Evolutionary conservation across 1,140 invertebrate genomes (phyloP).

Genomic region (Pogonognathellus flavescens): DNA sequence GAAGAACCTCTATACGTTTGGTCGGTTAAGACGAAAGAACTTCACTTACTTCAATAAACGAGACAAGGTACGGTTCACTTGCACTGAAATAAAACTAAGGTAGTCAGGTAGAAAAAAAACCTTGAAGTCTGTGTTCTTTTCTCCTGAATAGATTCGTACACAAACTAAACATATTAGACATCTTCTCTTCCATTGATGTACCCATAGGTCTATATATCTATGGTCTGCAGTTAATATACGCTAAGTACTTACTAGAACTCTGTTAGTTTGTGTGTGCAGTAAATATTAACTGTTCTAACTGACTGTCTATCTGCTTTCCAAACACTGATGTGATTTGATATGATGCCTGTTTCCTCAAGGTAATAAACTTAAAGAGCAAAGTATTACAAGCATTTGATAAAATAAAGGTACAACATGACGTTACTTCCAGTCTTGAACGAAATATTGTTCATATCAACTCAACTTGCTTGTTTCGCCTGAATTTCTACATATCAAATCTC

Average conservation of each 20-base stretch:
- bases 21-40: neutral
- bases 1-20: neutral
- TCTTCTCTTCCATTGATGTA: no score
- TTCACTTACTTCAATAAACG: constrained; percentile 9
- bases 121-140: constrained; percentile 3
- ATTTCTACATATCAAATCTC: no score
- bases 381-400: constrained; percentile 6
- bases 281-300: neutral
- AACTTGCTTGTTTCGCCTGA: no score
- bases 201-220: no score
- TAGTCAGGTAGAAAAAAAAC: neutral
- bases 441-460: no score
- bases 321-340: constrained; percentile 29
- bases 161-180: no score
- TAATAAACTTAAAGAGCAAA: constrained; percentile 31
- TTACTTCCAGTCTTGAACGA: no score
- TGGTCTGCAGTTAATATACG: no score
- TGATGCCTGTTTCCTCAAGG: constrained; percentile 22
- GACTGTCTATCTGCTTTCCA: neutral
- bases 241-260: neutral
- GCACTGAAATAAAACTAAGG: neutral
- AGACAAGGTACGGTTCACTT: neutral
- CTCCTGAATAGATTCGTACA: neutral
- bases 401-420: neutral
- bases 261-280: neutral